These are phyloP conservation scores for Rana temporaria DNA, from an alignment of 2,113 vertebrate species.

Conservation along the genomic window DNA sequence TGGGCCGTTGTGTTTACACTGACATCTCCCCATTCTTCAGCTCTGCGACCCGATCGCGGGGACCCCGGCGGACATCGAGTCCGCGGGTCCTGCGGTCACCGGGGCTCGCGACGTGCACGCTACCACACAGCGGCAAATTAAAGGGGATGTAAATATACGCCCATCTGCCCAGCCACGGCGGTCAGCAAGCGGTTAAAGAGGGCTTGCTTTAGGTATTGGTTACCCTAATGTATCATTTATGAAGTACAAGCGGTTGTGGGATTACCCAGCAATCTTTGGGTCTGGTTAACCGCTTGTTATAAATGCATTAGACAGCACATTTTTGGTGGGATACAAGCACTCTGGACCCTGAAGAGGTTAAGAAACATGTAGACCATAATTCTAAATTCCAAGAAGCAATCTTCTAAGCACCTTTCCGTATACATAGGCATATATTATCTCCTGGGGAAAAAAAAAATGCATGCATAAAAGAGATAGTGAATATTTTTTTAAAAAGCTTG, in stretches of 20 bases:
- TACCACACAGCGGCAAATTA: too few species aligned
- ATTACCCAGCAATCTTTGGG: not conserved
- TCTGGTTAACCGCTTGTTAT: not conserved
- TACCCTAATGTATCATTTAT: slow-evolving; percentile 12
- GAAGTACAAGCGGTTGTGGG: not conserved
- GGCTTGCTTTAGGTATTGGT: not conserved
- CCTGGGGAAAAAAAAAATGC: not conserved
- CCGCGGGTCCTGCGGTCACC: too few species aligned
- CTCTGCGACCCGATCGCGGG: too few species aligned
- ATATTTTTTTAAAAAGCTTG: slow-evolving; percentile 9
- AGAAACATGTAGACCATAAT: not conserved
- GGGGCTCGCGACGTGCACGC: too few species aligned
- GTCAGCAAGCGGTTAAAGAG: too few species aligned
- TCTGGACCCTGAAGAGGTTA: not conserved
- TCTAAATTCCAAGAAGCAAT: not conserved
- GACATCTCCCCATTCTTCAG: too few species aligned
- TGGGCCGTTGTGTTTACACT: too few species aligned
- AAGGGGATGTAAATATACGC: too few species aligned
- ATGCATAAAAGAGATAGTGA: not conserved
- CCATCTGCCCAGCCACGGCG: too few species aligned
- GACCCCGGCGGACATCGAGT: too few species aligned
- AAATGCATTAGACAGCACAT: not conserved
- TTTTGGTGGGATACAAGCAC: not conserved
- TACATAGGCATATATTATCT: not conserved
- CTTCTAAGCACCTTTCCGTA: not conserved